Percentiles rank a stretch among this genome's conserved stretches.
phyloP scores from a whole-genome alignment of 2,113 vertebrate species.

The Myrmecobius fasciatus region DNA sequence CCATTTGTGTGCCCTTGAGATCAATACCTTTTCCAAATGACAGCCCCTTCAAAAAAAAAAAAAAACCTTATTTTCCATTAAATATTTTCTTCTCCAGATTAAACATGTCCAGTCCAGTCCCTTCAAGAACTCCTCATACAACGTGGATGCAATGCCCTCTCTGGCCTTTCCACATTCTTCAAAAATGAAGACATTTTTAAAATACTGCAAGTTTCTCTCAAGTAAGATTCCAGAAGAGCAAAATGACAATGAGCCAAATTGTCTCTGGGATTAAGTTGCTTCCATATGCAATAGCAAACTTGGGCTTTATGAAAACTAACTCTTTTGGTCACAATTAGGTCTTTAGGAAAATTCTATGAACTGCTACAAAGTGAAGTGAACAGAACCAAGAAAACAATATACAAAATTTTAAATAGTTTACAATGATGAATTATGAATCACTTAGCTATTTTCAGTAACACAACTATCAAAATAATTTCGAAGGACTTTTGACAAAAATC shows the following conservation, averaged over 20 bases:
- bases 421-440: too few relatives aligned
- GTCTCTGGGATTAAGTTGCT: neutral
- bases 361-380: neutral
- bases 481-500: neutral
- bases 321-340: slow-evolving; percentile 11
- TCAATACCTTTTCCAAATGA: neutral
- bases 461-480: neutral
- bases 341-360: neutral
- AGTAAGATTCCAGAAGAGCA: slow-evolving; percentile 15
- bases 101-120: neutral
- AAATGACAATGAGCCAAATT: neutral
- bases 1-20: neutral
- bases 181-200: neutral
- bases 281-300: neutral
- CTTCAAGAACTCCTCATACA: neutral
- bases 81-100: neutral
- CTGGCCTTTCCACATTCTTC: neutral
- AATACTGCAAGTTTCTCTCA: neutral
- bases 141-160: neutral
- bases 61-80: neutral
- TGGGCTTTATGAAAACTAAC: neutral
- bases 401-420: too few relatives aligned
- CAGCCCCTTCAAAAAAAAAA: neutral
- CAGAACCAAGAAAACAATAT: too few relatives aligned
- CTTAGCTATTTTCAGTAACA: too few relatives aligned